Base-by-base conservation (phyloP, 2,797 vertebrate species). In the Botia almorhae region DNA sequence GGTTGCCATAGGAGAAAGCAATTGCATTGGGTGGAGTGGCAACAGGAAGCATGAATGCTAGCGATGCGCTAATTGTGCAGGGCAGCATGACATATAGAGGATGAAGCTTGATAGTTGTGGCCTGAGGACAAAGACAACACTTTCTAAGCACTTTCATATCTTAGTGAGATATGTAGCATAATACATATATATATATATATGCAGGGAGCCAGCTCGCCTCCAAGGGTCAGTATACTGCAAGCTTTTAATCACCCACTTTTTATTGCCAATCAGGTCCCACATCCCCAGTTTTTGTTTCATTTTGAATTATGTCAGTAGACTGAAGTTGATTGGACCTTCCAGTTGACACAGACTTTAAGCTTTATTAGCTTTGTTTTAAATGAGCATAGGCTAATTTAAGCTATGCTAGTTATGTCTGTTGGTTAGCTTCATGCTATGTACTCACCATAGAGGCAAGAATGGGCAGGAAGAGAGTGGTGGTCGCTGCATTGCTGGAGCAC, bases 31-130 rank as follows among this genome's bases (percentile, higher is more conserved):
- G 94, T 0, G 97, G 96, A 13, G 97, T 98, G 68, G 97, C 98
- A 78, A 99, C 97, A 0, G 98, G 98, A 17, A 99, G 92, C 97
- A 98, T 98, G 93, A 99, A 99, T 1, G 98, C 97, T 88, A 98
- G 60, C 0, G 96, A 97, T 33, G 96, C 87, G 0, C 96, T 80
- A 50, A 99, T 86, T 0, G 97, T 97, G 84, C 96, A 97, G 73
- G 98, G 97, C 74, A 95, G 82, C 94, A 95, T 95, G 80, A 98
- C 87, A 0, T 98, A 99, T 64, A 99, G 94, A 0, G 98, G 98
- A 72, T 99, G 93, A n/a, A 99, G 64, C 78, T 91, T 84, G 65
- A 98, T 97, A 0, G 93, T 90, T 71, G 89, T 83, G 23, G 97
- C 92, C 97, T 99, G 51, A 8, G 26, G n/a, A 56, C 6, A 29